Evolutionary conservation across 1,140 invertebrate genomes (phyloP).

Genomic region (Pararge aegeria): DNA sequence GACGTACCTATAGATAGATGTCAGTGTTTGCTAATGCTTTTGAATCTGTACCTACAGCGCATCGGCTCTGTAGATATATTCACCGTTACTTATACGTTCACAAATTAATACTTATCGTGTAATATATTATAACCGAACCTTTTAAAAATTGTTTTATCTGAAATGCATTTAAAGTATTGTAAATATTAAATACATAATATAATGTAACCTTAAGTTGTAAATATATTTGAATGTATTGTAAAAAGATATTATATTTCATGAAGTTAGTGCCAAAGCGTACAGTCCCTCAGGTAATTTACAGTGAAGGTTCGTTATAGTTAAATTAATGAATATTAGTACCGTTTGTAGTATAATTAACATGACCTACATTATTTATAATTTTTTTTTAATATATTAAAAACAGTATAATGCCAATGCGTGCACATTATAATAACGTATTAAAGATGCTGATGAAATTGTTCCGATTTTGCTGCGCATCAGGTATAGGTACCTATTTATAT

Average conservation of each 20-base stretch:
- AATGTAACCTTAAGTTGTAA: slow-evolving; percentile 67
- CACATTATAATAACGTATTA: too few relatives aligned
- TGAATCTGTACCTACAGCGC: slow-evolving; percentile 35
- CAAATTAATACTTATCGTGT: slow-evolving; percentile 35
- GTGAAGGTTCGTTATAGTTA: slow-evolving; percentile 15
- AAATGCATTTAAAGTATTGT: slow-evolving; percentile 44
- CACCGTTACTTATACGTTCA: slow-evolving; percentile 17
- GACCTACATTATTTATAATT: too few relatives aligned
- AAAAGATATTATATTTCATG: slow-evolving; percentile 62
- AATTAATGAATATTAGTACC: neutral
- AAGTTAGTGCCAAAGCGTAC: slow-evolving; percentile 77
- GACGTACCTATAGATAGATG: slow-evolving; percentile 14
- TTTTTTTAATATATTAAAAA: too few relatives aligned
- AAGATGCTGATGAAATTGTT: too few relatives aligned
- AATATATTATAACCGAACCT: slow-evolving; percentile 34
- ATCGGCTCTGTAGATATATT: slow-evolving; percentile 39
- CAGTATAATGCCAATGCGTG: too few relatives aligned
- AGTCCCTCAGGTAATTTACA: slow-evolving; percentile 51
- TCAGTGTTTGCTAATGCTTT: slow-evolving; percentile 34
- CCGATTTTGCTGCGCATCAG: too few relatives aligned
- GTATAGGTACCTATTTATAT: too few relatives aligned
- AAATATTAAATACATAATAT: slow-evolving; percentile 45
- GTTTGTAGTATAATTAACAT: too few relatives aligned
- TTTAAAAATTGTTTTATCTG: slow-evolving; percentile 35
- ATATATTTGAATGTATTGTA: slow-evolving; percentile 68